Evolutionary conservation across 2,797 vertebrate species (phyloP).

Genomic region (Simalia tracyae): DNA sequence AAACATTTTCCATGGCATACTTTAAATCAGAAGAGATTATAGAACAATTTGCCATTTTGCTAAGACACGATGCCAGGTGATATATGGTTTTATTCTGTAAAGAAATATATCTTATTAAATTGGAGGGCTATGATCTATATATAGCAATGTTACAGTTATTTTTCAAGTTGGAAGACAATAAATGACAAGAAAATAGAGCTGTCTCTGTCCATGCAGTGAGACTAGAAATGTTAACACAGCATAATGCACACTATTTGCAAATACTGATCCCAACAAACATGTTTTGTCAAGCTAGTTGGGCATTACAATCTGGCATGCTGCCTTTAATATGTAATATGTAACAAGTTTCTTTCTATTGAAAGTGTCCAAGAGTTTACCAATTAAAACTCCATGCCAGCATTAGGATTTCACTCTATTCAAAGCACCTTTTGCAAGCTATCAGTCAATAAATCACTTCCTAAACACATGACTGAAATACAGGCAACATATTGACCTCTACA

Average conservation of each 20-base stretch:
- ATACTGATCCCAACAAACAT: not conserved
- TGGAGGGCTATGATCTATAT: not conserved
- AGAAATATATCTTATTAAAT: not conserved
- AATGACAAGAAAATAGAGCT: not conserved
- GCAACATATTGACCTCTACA: not conserved
- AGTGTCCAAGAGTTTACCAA: not conserved
- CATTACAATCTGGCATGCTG: not conserved
- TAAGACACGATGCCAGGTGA: not conserved
- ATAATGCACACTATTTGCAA: not conserved
- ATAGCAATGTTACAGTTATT: not conserved
- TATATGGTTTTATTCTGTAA: not conserved
- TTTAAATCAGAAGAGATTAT: not conserved
- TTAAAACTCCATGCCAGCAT: not conserved
- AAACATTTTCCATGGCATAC: slow-evolving; percentile 33
- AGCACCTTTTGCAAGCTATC: not conserved
- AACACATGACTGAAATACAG: not conserved
- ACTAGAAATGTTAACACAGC: not conserved
- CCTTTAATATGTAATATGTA: not conserved
- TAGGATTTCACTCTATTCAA: not conserved
- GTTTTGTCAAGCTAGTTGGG: not conserved
- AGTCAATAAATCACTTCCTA: not conserved
- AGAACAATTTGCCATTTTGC: not conserved
- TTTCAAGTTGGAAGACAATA: not conserved
- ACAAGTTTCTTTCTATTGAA: not conserved
- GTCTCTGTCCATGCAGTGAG: not conserved